phyloP scores from a whole-genome alignment of 2,113 vertebrate genomes.

The Vidua macroura region DNA sequence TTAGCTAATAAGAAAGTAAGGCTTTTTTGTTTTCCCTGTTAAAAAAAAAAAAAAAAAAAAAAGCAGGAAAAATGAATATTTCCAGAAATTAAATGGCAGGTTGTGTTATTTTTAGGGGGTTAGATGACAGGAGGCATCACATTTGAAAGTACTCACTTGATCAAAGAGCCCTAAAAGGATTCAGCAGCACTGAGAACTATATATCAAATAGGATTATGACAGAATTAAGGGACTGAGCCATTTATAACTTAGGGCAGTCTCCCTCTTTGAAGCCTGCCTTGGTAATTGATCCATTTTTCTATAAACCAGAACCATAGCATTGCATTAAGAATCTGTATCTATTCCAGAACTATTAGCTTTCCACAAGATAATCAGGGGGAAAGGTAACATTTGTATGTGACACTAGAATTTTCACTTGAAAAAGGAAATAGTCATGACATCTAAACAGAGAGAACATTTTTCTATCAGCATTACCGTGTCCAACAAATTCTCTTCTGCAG shows the following conservation, averaged over 20 bases:
- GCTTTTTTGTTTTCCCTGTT: slow-evolving; percentile 5
- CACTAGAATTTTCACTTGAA: slow-evolving; percentile 56
- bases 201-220: slow-evolving; percentile 78
- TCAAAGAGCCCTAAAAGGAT: slow-evolving; percentile 78
- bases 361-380: slow-evolving; percentile 65
- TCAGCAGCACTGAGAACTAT: slow-evolving; percentile 69
- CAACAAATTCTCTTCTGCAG: slow-evolving; percentile 56
- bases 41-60: not conserved
- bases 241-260: slow-evolving; percentile 74
- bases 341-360: slow-evolving; percentile 70
- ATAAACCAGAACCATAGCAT: slow-evolving; percentile 69
- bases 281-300: slow-evolving; percentile 72
- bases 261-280: slow-evolving; percentile 75
- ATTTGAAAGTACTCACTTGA: slow-evolving; percentile 74
- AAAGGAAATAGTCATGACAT: slow-evolving; percentile 54
- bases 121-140: slow-evolving; percentile 64
- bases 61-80: not conserved
- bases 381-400: slow-evolving; percentile 63
- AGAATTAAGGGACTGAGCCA: slow-evolving; percentile 75
- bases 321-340: slow-evolving; percentile 70
- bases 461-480: slow-evolving; percentile 32
- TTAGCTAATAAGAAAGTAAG: not conserved
- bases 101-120: slow-evolving; percentile 69
- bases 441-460: slow-evolving; percentile 58
- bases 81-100: slow-evolving; percentile 66